Base-by-base conservation (phyloP, 2,113 vertebrate genomes). In the Stigmatopora argus region DNA sequence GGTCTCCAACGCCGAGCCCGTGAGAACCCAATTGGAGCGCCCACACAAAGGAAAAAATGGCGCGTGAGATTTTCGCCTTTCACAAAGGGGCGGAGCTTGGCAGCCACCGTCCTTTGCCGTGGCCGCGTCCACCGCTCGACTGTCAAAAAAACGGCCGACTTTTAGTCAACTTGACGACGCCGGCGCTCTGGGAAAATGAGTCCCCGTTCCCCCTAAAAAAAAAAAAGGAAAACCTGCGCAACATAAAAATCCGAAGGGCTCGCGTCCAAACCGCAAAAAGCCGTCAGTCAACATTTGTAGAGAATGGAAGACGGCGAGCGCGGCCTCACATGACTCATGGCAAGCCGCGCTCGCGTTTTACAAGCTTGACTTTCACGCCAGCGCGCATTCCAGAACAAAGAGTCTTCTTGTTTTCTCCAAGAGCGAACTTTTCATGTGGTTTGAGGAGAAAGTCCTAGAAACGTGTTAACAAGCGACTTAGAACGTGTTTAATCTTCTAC, bases 51-150 rank as follows among this genome's bases (percentile, higher is more conserved):
- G 70, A 81, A 80, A 85, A 84, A 71, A 76, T 69, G 59, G 69
- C 52, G 3, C 67, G 69, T 84, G 79, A 77, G 64, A 63, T 70
- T 78, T 80, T 83, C 62, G 70, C 72, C 79, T 47, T 79, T 86
- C 48, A 0, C 45, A 0, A 80, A 80, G 85, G 67, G 79, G 78
- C 85, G 79, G 84, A 83, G 80, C 80, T 86, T 73, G 71, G 67
- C 49, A 78, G 82, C 82, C 23, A 70, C 64, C 38, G n/a, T n/a
- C 38, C 63, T 79, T 81, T 84, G 72, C 76, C 71, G 61, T 68
- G 21, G 48, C 48, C 75, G 67, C 58, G 11, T 81, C 78, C 19
- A 7, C 38, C 7, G 10, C 44, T 60, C 12, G 9, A 59, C 61
- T 79, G 70, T 69, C 70, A 79, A 56, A 82, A 79, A 77, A 75